Evolutionary conservation across 2,797 vertebrate genomes (phyloP).

Genomic region (Aplochiton taeniatus): DNA sequence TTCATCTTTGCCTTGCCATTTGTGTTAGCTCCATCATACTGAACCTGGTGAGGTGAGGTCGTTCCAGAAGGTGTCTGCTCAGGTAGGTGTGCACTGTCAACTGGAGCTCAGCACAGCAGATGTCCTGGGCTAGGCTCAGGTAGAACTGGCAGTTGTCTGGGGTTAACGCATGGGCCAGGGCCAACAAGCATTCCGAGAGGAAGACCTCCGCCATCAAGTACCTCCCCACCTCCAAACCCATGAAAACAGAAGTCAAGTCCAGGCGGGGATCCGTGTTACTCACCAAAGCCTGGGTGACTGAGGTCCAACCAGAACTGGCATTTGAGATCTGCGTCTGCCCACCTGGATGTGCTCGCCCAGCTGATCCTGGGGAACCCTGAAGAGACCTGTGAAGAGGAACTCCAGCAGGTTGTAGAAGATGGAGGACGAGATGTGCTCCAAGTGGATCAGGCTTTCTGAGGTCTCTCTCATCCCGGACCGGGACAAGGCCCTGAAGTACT

Average conservation of each 20-base stretch:
- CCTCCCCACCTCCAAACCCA: slow-evolving; percentile 58
- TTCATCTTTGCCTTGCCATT: neutral
- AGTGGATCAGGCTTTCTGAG: slow-evolving; percentile 58
- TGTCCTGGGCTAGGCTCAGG: slow-evolving; percentile 69
- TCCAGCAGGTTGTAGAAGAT: slow-evolving; percentile 74
- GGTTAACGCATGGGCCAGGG: slow-evolving; percentile 55
- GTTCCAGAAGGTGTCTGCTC: slow-evolving; percentile 75
- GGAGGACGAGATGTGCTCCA: slow-evolving; percentile 70
- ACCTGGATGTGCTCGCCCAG: slow-evolving; percentile 69
- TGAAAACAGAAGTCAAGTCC: neutral
- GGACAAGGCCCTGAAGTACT: slow-evolving; percentile 76
- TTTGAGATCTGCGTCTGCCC: slow-evolving; percentile 15
- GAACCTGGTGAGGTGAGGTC: slow-evolving; percentile 54
- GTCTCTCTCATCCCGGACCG: slow-evolving; percentile 79
- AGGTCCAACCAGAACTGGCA: neutral
- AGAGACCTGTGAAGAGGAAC: slow-evolving; percentile 70
- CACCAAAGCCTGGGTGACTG: neutral
- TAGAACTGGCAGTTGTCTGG: slow-evolving; percentile 69
- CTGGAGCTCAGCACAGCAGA: slow-evolving; percentile 71
- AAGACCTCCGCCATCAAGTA: slow-evolving; percentile 75
- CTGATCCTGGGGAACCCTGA: slow-evolving; percentile 57
- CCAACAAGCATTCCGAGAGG: slow-evolving; percentile 65
- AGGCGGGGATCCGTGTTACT: neutral
- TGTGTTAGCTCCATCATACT: neutral
- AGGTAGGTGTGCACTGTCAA: slow-evolving; percentile 69